These are phyloP conservation scores for Hydrocynus forskahlii DNA, from an alignment of 2,797 vertebrate genomes.

Conservation along the genomic window DNA sequence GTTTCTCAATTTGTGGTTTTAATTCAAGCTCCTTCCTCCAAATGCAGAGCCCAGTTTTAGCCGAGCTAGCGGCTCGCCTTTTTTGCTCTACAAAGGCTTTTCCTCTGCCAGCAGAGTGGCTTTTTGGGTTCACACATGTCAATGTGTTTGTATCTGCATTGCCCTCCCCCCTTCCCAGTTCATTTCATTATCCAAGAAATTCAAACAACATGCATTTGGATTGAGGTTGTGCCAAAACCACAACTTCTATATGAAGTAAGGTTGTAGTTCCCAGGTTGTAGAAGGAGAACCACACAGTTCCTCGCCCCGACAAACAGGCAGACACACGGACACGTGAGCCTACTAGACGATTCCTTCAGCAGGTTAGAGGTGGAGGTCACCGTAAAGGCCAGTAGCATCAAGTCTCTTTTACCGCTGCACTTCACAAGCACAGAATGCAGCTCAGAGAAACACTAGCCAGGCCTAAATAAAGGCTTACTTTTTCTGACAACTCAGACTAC, in stretches of 20 bases:
- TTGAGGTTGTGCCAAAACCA: slow-evolving; percentile 45
- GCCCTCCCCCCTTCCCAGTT: slow-evolving; percentile 29
- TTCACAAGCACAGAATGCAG: neutral
- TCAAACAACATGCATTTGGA: slow-evolving; percentile 55
- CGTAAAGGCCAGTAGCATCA: slow-evolving; percentile 1
- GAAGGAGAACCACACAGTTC: slow-evolving; percentile 6
- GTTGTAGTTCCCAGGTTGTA: slow-evolving; percentile 19
- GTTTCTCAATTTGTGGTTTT: slow-evolving; percentile 19
- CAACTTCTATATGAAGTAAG: slow-evolving; percentile 18
- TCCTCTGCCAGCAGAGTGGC: slow-evolving; percentile 67
- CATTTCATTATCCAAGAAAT: slow-evolving; percentile 54
- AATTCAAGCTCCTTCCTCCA: neutral
- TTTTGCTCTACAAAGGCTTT: slow-evolving; percentile 21
- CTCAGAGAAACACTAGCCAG: neutral
- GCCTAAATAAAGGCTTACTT: neutral
- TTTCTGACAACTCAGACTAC: neutral
- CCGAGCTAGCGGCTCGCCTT: neutral
- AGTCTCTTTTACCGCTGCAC: neutral
- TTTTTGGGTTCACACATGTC: slow-evolving; percentile 63
- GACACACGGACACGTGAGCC: slow-evolving; percentile 67
- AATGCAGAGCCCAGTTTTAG: neutral
- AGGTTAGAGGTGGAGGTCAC: slow-evolving; percentile 67
- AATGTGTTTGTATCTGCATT: slow-evolving; percentile 67
- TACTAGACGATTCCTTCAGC: slow-evolving; percentile 46
- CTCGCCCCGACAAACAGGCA: slow-evolving; percentile 62